Evolutionary conservation across 2,113 vertebrate genomes (phyloP), one percentile per base, ranked within the genome.

Genomic region (Mus spicilegus): DNA sequence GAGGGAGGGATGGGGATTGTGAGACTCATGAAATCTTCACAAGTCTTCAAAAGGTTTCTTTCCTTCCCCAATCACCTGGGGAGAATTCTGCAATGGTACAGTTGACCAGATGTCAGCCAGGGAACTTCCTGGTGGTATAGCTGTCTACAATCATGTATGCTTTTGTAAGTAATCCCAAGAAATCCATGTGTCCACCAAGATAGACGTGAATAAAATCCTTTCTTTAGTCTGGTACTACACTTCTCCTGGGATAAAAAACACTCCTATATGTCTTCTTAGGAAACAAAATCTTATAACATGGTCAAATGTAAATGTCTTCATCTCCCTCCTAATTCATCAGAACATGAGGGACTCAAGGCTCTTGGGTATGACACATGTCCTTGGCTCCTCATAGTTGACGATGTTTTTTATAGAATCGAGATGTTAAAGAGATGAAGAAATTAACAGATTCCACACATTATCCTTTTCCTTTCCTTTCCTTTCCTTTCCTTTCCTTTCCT

Each of bases 241-340:
- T 87, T 46, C 49, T 49, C 26, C 49, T 87, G 19, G 30, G 85
- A 46, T 69, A 3, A 51, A 49, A 65, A 28, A 36, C 22, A 85
- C 46, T 69, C 51, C 49, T 67, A 30, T 69, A 26, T 26, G 20
- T 70, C 63, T 87, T 22, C 33, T 13, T 33, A 54, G 46, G 20
- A 54, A 54, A 36, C 24, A 49, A 69, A n/a, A 30, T 51, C 16
- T 16, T 49, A 49, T 3, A 67, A 54, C 10, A 46, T 30, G 61
- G 69, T 65, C 61, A 85, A 42, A 93, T 46, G 75, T 42, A 86
- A 94, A 77, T 17, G 9, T 77, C n/a, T 90, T 91, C 89, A 42
- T 63, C 78, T 65, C 82, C 63, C 39, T 91, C 61, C 20, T 73
- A 6, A 33, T 70, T 73, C 36, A 22, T 63, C 69, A 89, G 86